Evolutionary conservation across 2,797 vertebrate species (phyloP), one percentile per base, ranked within the genome.

Genomic region (Morus bassanus): DNA sequence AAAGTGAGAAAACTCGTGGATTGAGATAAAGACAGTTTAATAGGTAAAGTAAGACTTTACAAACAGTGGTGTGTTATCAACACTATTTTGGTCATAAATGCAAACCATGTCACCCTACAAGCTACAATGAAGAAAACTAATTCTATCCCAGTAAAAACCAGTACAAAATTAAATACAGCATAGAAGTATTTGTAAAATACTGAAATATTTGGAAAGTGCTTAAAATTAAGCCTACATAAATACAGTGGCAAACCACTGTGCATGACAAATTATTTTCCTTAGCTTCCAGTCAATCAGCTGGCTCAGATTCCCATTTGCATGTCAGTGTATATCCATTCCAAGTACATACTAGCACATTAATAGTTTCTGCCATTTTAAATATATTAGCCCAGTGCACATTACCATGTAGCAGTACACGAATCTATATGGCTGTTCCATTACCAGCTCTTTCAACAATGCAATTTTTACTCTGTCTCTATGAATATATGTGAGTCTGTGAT

Each of bases 151-250:
- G 33, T 18, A 72, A 75, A 84, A 87, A 73, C 0, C 11, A 67
- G 22, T 23, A 33, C 11, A 51, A 61, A 87, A 67, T 27, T 39
- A 83, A 88, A 86, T 24, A 23, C 4, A 37, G 13, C n/a, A 57
- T 7, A 53, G 39, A 60, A 33, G 2, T 64, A 69, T 27, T 73
- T 84, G 18, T 31, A 93, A 76, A 89, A 73, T 11, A 88, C 67
- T 74, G 75, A 94, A 79, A 60, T 92, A 72, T 91, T 94, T 93
- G 63, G 46, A 93, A 85, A 94, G 19, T 64, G 30, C 27, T 85
- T 92, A 88, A 72, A 96, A 92, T 83, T 78, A 93, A 91, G n/a
- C 18, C 27, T 77, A n/a, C 11, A 8, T 69, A 89, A 96, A 95
- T 90, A 95, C 12, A 79, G 22, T 68, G 46, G 18, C 33, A 94